A percentile compares a stretch with the other conserved stretches of the same genome.
Evolutionary conservation across 2,797 vertebrate genomes (phyloP).

Genomic region (Champsocephalus gunnari): DNA sequence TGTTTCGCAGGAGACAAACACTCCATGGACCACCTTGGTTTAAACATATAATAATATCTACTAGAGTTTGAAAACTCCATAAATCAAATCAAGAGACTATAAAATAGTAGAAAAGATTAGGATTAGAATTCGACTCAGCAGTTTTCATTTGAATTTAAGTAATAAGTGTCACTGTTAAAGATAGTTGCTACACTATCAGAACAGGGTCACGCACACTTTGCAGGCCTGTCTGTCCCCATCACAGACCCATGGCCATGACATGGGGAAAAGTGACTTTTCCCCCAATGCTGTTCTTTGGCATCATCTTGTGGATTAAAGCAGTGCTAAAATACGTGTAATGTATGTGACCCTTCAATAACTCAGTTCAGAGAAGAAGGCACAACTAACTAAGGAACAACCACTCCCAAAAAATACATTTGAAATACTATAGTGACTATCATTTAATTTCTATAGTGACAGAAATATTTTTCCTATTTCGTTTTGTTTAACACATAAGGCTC

Average conservation of each 20-base stretch:
- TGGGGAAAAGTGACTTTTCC: not conserved
- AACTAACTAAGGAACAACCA: not conserved
- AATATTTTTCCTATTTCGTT: not conserved
- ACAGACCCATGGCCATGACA: not conserved
- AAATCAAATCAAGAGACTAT: no score
- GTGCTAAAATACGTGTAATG: not conserved
- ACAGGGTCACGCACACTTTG: not conserved
- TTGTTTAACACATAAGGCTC: not conserved
- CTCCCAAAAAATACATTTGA: not conserved
- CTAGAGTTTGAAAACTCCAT: not conserved
- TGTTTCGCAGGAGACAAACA: no score
- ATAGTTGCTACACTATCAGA: not conserved
- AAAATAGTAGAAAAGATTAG: no score
- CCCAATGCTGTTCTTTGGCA: not conserved
- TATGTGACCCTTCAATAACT: not conserved
- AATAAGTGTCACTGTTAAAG: no score
- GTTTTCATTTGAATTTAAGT: no score
- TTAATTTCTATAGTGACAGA: not conserved
- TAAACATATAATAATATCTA: no score
- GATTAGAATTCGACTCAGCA: no score
- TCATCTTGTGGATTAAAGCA: constrained; percentile 18
- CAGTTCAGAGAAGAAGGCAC: not conserved
- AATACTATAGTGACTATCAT: not conserved
- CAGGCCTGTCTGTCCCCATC: not conserved
- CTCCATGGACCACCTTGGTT: no score